A percentile compares a stretch with the other conserved stretches of the same genome.
Evolutionary conservation across 2,113 vertebrate genomes (phyloP).

Genomic region (Solea senegalensis): DNA sequence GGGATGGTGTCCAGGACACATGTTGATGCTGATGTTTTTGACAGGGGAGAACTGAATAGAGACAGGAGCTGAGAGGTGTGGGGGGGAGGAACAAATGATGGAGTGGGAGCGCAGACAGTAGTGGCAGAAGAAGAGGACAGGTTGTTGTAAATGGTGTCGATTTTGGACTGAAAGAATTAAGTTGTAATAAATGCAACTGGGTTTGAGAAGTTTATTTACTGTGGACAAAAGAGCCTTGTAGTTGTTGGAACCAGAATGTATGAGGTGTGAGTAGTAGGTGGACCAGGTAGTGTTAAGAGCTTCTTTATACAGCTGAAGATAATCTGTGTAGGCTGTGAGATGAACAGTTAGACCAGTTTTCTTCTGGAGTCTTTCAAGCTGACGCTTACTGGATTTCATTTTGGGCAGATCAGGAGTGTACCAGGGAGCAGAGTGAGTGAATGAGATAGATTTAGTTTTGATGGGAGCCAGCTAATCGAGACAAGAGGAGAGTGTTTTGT

Average conservation of each 20-base stretch:
- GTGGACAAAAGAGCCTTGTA: neutral
- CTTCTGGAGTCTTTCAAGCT: neutral
- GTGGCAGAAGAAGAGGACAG: too few relatives aligned
- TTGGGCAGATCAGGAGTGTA: too few relatives aligned
- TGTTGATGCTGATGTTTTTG: too few relatives aligned
- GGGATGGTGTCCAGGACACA: too few relatives aligned
- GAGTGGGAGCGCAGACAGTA: too few relatives aligned
- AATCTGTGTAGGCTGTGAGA: neutral
- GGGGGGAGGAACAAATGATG: too few relatives aligned
- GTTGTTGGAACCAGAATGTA: neutral
- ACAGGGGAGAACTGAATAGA: too few relatives aligned
- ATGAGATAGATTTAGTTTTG: too few relatives aligned
- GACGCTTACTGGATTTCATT: neutral
- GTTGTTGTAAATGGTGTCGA: too few relatives aligned
- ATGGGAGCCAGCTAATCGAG: constrained; percentile 4
- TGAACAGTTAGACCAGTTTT: neutral
- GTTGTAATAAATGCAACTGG: neutral
- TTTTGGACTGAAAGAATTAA: too few relatives aligned
- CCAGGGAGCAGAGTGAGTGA: neutral
- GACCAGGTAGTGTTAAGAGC: neutral
- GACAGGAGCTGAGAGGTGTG: too few relatives aligned
- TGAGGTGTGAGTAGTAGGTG: neutral
- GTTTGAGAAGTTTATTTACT: neutral
- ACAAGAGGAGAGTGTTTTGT: neutral
- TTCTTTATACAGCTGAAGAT: neutral